These are phyloP conservation scores for Furcifer pardalis DNA, from an alignment of 2,797 vertebrate genomes.

Conservation along the genomic window DNA sequence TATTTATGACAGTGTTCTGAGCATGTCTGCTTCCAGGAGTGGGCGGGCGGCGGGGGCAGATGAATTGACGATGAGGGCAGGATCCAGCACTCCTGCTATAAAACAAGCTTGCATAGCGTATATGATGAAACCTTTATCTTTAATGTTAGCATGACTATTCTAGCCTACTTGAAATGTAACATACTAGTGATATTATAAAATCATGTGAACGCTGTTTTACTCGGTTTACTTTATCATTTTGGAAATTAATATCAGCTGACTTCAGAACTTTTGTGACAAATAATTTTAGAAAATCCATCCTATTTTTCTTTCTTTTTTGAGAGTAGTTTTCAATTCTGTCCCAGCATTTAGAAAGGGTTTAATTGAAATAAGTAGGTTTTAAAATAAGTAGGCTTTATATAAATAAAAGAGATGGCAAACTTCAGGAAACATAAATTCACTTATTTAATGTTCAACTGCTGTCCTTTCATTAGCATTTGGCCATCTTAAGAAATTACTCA, in stretches of 20 bases:
- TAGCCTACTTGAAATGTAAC: not conserved
- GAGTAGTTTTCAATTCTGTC: constrained; percentile 17
- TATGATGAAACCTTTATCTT: no score
- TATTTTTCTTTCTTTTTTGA: not conserved
- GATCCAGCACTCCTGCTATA: no score
- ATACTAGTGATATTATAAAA: not conserved
- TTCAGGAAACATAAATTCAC: not conserved
- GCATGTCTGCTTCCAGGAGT: no score
- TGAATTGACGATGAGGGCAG: no score
- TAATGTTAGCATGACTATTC: not conserved
- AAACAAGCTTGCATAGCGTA: no score
- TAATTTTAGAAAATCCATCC: not conserved
- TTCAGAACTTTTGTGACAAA: constrained; percentile 3
- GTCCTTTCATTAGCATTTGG: not conserved
- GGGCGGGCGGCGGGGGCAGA: no score
- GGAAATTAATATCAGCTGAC: constrained; percentile 21
- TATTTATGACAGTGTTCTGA: no score
- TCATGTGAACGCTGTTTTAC: constrained; percentile 2
- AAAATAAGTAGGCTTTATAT: not conserved
- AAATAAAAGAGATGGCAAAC: not conserved
- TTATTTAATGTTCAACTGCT: not conserved
- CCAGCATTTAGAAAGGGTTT: not conserved
- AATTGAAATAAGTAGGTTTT: constrained; percentile 6
- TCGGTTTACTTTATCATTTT: not conserved
- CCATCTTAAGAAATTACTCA: constrained; percentile 6